Evolutionary conservation across 1,140 invertebrate genomes (phyloP).

Genomic region (Drosophila lowei): DNA sequence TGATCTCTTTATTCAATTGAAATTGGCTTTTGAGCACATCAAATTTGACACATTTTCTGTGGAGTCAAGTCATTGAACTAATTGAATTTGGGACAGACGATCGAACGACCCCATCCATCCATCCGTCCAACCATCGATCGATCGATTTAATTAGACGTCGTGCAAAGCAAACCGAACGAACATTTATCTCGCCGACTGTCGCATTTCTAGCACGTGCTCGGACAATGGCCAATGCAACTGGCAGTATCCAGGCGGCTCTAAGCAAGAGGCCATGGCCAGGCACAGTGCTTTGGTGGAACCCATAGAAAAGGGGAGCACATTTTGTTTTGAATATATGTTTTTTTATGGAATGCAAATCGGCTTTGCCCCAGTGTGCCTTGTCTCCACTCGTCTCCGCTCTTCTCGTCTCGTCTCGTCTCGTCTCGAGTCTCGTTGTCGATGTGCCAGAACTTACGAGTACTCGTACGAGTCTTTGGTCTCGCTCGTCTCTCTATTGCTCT

Average conservation of each 20-base stretch:
- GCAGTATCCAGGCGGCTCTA: neutral
- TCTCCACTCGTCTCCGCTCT: too few species aligned
- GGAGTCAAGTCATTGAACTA: constrained; percentile 54
- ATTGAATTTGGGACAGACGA: constrained; percentile 59
- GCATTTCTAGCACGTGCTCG: constrained; percentile 61
- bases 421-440: constrained; percentile 30
- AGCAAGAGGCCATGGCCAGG: constrained; percentile 5
- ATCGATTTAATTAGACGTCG: constrained; percentile 70
- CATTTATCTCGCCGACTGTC: constrained; percentile 33
- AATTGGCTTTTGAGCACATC: constrained; percentile 46
- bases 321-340: too few species aligned
- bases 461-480: too few species aligned
- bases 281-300: constrained; percentile 11
- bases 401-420: neutral
- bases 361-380: constrained; percentile 6
- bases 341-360: too few species aligned
- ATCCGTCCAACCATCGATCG: neutral
- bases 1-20: constrained; percentile 54
- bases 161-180: constrained; percentile 33
- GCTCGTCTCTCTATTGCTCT: too few species aligned
- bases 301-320: too few species aligned
- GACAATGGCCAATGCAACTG: constrained; percentile 33
- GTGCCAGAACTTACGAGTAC: constrained; percentile 4
- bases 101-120: constrained; percentile 1
- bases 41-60: constrained; percentile 59